Evolutionary conservation across 1,140 invertebrate genomes (phyloP), one percentile per base, ranked within the genome.

Genomic region (Mylabris phalerata): DNA sequence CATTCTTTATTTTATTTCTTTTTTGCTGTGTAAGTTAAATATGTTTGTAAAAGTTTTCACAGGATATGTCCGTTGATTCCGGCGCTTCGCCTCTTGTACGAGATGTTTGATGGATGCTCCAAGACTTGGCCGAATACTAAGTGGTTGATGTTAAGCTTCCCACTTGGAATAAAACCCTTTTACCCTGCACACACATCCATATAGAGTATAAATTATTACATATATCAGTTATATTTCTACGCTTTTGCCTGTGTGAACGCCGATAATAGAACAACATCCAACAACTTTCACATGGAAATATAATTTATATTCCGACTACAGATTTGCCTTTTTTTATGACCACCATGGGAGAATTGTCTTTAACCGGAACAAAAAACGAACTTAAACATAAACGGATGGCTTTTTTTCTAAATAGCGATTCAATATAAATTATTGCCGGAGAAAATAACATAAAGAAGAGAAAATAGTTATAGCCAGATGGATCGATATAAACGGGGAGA

Each of bases 201-300:
- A 41, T 54, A 54, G 32, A 25, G 19, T 7, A 32, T 32, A 56
- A 56, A 32, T 56, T 56, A 48, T 56, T 48, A 45, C 54, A 56
- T 56, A 56, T 56, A 48, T 56, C 54, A 56, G 54, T 56, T 56
- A 48, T 56, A 56, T 56, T 48, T 48, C 54, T 48, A 42, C 2
- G 7, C 43, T 55, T 55, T 55, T 32, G 43, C 43, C 27, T 40
- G 43, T 48, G 52, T 55, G 54, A 56, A 48, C 45, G 48, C 43
- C 46, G 43, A 48, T 55, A 55, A 47, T 39, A 47, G 39, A 44
- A 54, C 26, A 54, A 42, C 43, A 42, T 44, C 24, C 42, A 44
- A 42, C 40, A 43, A 43, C 25, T 44, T 32, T 32, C 32, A 32
- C 32, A 32, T 32, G 32, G 7, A 32, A 32, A 42, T 27, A 55